These are phyloP conservation scores for Aphelenchoides besseyi DNA, from an alignment of 1,140 invertebrate species.

Conservation along the genomic window DNA sequence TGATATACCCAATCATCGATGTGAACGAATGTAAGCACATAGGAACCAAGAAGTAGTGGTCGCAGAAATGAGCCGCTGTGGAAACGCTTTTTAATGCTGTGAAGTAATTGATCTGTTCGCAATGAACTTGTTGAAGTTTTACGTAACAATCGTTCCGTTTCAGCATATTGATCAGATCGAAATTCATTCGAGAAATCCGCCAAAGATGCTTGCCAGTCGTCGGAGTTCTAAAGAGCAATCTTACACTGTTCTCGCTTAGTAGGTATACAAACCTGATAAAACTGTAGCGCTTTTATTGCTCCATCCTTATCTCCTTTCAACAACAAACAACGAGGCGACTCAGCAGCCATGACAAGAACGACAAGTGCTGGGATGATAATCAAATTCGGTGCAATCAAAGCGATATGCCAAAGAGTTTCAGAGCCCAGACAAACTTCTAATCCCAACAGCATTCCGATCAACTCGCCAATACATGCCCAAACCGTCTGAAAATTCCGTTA, in stretches of 20 bases:
- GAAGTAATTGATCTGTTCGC: slow-evolving; percentile 20
- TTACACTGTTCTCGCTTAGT: slow-evolving; percentile 5
- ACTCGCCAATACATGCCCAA: slow-evolving; percentile 47
- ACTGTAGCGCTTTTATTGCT: slow-evolving; percentile 38
- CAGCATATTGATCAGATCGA: slow-evolving; percentile 3
- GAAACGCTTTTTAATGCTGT: slow-evolving; percentile 33
- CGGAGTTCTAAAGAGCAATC: slow-evolving; percentile 37
- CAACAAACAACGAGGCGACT: slow-evolving; percentile 38
- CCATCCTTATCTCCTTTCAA: slow-evolving; percentile 28
- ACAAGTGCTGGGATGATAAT: slow-evolving; percentile 36
- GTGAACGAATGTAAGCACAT: slow-evolving; percentile 48
- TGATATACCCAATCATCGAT: slow-evolving; percentile 43
- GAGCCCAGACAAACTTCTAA: slow-evolving; percentile 34
- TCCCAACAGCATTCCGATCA: slow-evolving; percentile 39
- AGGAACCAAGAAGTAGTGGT: slow-evolving; percentile 39
- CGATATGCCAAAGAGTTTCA: slow-evolving; percentile 33
- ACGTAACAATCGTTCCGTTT: neutral
- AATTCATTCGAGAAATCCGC: slow-evolving; percentile 35
- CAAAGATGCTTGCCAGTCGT: slow-evolving; percentile 44
- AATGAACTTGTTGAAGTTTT: neutral
- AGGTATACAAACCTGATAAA: slow-evolving; percentile 37
- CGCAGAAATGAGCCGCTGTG: slow-evolving; percentile 36
- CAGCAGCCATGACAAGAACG: slow-evolving; percentile 29
- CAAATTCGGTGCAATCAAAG: slow-evolving; percentile 31
- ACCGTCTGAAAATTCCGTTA: slow-evolving; percentile 40